phyloP scores from a whole-genome alignment of 1,140 invertebrate genomes.

The Cyclargus thomasi region DNA sequence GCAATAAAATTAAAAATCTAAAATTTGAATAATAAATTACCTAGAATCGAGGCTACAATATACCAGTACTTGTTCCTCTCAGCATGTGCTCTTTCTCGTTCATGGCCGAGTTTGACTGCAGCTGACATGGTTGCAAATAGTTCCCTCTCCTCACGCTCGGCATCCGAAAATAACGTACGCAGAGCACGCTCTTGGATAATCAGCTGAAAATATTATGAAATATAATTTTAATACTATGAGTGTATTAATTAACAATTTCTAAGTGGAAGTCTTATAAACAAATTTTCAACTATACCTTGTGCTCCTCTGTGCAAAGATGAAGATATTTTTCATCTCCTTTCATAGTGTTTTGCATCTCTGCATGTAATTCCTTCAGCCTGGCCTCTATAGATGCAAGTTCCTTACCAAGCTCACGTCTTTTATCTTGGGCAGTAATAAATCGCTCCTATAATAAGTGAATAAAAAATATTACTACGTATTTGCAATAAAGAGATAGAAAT shows the following conservation, averaged over 20 bases:
- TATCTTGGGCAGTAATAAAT: constrained; percentile 78
- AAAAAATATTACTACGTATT: background rate
- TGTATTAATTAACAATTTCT: too few relatives aligned
- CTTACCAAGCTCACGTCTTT: constrained; percentile 75
- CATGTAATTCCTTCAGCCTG: constrained; percentile 79
- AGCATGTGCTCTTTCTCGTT: constrained; percentile 82
- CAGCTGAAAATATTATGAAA: constrained; percentile 36
- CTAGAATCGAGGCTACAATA: constrained; percentile 81
- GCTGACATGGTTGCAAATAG: constrained; percentile 80
- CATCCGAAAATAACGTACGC: constrained; percentile 53
- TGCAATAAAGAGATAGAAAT: background rate
- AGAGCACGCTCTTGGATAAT: constrained; percentile 67
- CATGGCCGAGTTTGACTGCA: constrained; percentile 82
- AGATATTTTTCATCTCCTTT: constrained; percentile 82
- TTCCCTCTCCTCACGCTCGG: constrained; percentile 79
- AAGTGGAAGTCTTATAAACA: too few relatives aligned
- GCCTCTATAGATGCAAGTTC: constrained; percentile 76
- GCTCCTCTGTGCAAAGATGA: constrained; percentile 68
- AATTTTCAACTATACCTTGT: constrained; percentile 48
- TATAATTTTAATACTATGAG: constrained; percentile 7
- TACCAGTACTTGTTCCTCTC: constrained; percentile 88
- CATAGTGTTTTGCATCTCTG: constrained; percentile 81
- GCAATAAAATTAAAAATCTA: too few relatives aligned
- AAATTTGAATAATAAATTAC: constrained; percentile 31
- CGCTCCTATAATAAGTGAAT: constrained; percentile 53